Evolutionary conservation across 2,797 vertebrate genomes (phyloP).

Genomic region (Falco cherrug): DNA sequence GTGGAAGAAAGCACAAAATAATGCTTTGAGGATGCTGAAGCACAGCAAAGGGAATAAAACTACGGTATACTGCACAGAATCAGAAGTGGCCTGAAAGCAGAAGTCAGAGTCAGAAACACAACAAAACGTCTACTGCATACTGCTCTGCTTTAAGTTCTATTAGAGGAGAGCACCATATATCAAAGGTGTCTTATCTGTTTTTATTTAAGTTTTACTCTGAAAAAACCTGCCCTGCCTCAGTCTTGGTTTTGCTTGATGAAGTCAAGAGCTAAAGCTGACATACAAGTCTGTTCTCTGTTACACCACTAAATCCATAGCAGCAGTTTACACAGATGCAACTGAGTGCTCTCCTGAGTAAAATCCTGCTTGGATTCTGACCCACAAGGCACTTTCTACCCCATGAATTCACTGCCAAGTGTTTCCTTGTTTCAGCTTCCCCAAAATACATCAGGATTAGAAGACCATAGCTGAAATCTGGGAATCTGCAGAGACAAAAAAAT

Average conservation of each 20-base stretch:
- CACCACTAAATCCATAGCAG: background rate
- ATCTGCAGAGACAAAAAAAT: background rate
- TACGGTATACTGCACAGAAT: slow-evolving; percentile 7
- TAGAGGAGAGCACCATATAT: background rate
- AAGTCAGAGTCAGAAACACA: slow-evolving; percentile 29
- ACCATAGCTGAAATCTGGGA: background rate
- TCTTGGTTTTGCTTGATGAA: background rate
- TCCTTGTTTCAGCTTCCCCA: background rate
- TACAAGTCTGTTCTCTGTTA: background rate
- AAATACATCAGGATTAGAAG: background rate
- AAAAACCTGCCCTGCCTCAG: background rate
- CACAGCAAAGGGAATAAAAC: slow-evolving; percentile 1
- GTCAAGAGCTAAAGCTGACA: background rate
- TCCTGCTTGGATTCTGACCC: background rate
- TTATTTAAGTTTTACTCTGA: background rate
- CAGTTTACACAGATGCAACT: background rate
- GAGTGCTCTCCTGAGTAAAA: background rate
- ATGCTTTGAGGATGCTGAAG: slow-evolving; percentile 43
- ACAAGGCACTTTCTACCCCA: background rate
- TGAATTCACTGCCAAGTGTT: background rate
- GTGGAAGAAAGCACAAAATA: slow-evolving; percentile 33
- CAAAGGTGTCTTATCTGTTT: background rate
- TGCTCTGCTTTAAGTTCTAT: slow-evolving; percentile 12
- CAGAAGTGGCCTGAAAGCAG: slow-evolving; percentile 35
- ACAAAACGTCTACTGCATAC: background rate